phyloP scores from a whole-genome alignment of 2,888 invertebrate genomes.

The Acronicta leporina region DNA sequence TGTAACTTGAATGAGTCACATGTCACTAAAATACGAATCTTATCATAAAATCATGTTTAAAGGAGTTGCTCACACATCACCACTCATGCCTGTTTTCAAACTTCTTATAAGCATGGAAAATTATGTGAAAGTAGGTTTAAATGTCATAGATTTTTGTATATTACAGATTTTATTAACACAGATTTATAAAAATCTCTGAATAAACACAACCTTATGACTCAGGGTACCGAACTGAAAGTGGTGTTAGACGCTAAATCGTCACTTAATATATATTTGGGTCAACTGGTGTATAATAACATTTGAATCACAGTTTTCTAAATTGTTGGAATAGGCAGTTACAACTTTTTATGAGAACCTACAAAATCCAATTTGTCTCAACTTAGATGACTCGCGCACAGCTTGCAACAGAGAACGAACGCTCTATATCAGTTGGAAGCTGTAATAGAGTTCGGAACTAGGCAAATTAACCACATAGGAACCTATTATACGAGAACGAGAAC shows the following conservation, averaged over 20 bases:
- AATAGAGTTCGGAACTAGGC: background rate
- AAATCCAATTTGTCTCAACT: conserved; percentile 36
- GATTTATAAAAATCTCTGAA: too few relatives aligned
- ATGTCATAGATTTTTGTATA: too few relatives aligned
- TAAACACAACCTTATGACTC: background rate
- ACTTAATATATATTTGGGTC: conserved; percentile 15
- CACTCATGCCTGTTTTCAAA: too few relatives aligned
- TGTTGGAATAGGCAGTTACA: conserved; percentile 25
- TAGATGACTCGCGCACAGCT: conserved; percentile 34
- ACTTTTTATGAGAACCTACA: conserved; percentile 33
- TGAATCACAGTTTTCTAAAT: conserved; percentile 29
- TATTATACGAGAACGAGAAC: too few relatives aligned
- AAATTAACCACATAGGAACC: background rate
- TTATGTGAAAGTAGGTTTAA: too few relatives aligned
- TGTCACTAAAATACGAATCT: too few relatives aligned
- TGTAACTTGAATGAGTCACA: too few relatives aligned
- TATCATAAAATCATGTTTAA: too few relatives aligned
- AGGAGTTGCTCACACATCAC: too few relatives aligned
- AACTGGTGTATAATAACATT: conserved; percentile 25
- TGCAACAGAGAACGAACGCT: conserved; percentile 5
- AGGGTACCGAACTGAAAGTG: conserved; percentile 10
- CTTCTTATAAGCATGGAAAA: too few relatives aligned
- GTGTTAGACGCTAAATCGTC: conserved; percentile 1
- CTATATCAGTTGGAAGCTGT: too few relatives aligned
- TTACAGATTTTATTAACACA: too few relatives aligned